phyloP scores from a whole-genome alignment of 35 echinoderm and acorn worm genomes.

The Lytechinus pictus region DNA sequence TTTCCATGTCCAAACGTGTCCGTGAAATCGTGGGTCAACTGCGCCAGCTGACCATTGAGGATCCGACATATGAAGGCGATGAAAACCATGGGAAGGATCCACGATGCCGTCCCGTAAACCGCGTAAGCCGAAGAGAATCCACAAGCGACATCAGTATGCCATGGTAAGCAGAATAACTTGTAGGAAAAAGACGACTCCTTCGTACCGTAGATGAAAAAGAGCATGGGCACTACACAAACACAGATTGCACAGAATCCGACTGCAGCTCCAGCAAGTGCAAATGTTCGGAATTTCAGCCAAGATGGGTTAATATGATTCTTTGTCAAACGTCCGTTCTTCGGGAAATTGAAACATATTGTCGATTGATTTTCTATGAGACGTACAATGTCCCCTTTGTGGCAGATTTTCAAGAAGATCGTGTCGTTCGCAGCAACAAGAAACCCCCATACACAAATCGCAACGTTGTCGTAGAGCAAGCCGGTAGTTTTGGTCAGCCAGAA shows the following conservation, averaged over 20 bases:
- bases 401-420: neutral
- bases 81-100: neutral
- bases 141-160: neutral
- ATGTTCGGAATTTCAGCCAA: neutral
- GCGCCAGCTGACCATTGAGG: neutral
- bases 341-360: neutral
- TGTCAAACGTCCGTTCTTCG: neutral
- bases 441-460: neutral
- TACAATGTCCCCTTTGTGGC: neutral
- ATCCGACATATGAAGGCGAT: neutral
- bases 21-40: neutral
- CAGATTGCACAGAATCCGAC: neutral
- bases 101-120: neutral
- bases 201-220: neutral
- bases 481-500: neutral
- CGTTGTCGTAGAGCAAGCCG: neutral
- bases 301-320: neutral
- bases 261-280: neutral
- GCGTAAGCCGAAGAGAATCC: neutral
- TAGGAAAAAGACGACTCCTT: neutral
- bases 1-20: neutral
- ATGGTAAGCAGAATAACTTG: neutral
- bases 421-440: neutral
- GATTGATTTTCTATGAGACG: neutral
- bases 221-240: neutral